Evolutionary conservation across 2,113 vertebrate species (phyloP).

Genomic region (Canis aureus): DNA sequence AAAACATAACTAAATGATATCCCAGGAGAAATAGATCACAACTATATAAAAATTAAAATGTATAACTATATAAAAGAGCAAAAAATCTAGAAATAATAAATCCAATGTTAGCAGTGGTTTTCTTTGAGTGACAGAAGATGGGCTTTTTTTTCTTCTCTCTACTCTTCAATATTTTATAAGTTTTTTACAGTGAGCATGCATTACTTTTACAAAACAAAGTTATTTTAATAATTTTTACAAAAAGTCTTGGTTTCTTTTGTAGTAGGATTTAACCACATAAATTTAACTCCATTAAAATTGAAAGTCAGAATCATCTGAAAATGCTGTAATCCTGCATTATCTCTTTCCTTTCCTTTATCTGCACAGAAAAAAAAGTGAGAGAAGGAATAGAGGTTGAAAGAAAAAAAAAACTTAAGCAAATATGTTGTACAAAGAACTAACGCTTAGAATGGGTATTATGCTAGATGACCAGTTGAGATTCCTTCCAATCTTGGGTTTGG

Average conservation of each 20-base stretch:
- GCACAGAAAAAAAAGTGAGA: background rate
- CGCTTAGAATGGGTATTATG: background rate
- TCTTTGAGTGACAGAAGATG: background rate
- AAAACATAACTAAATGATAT: conserved; percentile 15
- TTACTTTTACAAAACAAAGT: conserved; percentile 6
- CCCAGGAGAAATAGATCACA: conserved; percentile 3
- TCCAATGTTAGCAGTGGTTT: background rate
- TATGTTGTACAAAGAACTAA: background rate
- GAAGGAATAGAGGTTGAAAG: background rate
- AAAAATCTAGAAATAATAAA: conserved; percentile 51
- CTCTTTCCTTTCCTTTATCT: background rate
- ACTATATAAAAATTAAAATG: conserved; percentile 47
- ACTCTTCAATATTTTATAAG: background rate
- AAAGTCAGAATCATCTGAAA: conserved; percentile 43
- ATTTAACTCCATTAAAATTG: conserved; percentile 33
- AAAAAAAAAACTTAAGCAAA: background rate
- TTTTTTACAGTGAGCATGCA: background rate
- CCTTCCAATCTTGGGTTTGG: background rate
- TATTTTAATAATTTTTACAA: conserved; percentile 47
- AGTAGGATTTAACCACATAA: background rate
- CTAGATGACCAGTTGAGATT: background rate
- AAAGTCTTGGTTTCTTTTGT: background rate
- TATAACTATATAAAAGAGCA: too few species aligned
- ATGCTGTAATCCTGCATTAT: background rate
- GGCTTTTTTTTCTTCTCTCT: background rate